These are phyloP conservation scores for Macropis europaea DNA, from an alignment of 2,888 invertebrate genomes.

Conservation along the genomic window DNA sequence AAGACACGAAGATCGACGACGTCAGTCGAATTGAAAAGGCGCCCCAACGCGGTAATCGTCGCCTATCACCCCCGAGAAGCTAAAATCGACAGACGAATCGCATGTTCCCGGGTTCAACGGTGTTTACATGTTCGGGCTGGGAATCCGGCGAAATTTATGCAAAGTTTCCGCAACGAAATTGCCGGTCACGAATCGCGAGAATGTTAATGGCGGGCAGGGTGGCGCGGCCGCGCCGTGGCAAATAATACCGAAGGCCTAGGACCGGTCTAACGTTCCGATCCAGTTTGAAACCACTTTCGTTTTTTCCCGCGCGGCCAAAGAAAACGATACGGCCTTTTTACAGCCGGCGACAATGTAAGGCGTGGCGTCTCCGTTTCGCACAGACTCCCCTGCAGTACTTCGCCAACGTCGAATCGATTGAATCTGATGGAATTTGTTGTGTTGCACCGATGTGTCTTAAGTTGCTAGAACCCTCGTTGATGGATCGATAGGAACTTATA, in stretches of 20 bases:
- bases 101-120: not conserved
- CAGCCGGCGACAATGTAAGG: slow-evolving; percentile 28
- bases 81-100: not conserved
- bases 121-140: slow-evolving; percentile 25
- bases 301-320: slow-evolving; percentile 35
- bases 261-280: slow-evolving; percentile 51
- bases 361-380: slow-evolving; percentile 35
- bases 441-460: too few species aligned
- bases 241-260: slow-evolving; percentile 46
- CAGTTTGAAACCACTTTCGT: slow-evolving; percentile 50
- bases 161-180: slow-evolving; percentile 43
- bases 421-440: not conserved
- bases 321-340: slow-evolving; percentile 37
- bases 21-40: too few species aligned
- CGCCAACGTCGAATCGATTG: slow-evolving; percentile 12
- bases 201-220: slow-evolving; percentile 50
- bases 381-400: not conserved
- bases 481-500: too few species aligned
- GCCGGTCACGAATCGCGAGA: slow-evolving; percentile 23
- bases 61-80: not conserved
- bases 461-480: too few species aligned
- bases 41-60: too few species aligned
- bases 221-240: slow-evolving; percentile 29
- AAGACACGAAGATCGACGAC: too few species aligned
- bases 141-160: slow-evolving; percentile 42